Evolutionary conservation across 1,140 invertebrate genomes (phyloP), one percentile per base, ranked within the genome.

Genomic region (Meloidogyne chitwoodi): DNA sequence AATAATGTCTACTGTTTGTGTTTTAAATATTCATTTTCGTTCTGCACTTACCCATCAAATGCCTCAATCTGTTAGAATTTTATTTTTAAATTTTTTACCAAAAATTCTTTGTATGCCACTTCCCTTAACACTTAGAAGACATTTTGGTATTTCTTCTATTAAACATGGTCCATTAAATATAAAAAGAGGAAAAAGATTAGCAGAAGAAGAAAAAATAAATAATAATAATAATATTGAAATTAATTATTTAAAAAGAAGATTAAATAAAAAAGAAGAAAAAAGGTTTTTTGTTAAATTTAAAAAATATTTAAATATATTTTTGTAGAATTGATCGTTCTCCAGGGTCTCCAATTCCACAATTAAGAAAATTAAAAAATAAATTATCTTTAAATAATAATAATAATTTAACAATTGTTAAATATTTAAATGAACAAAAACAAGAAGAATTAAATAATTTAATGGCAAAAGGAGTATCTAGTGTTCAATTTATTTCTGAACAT

Each of bases 11-110:
- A 79, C 61, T 31, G 70, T 69, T 41, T 67, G 99, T 83, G 97
- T 99, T 83, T 98, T 99, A 85, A 99, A 99, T 88, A 95, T 94
- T 92, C 98, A 99, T 87, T 99, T 98, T 90, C 91, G 96, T 86
- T 95, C 95, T 24, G 95, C 95, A 1, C 88, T 91, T 31, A 93
- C 92, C 5, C 92, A 93, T 83, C 88, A 93, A 83, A 97, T 98
- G 95, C 94, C 95, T 8, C 92, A 93, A 81, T 93, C 93, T 92
- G 95, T 96, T 81, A 91, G 93, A 61, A 91, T 92, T 69, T 91
- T 96, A 56, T 97, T 97, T 88, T 91, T 97, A n/a, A 93, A 95
- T 87, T 93, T 94, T 86, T 88, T 96, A 80, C 94, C 94, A 27
- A 66, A 68, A 44, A 64, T 83, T 56, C 61, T 84, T 56, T 56